Percentiles rank a stretch among this genome's conserved stretches.
Conservation (phyloP, 2,797 vertebrate species). For the Rallus crepitans region DNA sequence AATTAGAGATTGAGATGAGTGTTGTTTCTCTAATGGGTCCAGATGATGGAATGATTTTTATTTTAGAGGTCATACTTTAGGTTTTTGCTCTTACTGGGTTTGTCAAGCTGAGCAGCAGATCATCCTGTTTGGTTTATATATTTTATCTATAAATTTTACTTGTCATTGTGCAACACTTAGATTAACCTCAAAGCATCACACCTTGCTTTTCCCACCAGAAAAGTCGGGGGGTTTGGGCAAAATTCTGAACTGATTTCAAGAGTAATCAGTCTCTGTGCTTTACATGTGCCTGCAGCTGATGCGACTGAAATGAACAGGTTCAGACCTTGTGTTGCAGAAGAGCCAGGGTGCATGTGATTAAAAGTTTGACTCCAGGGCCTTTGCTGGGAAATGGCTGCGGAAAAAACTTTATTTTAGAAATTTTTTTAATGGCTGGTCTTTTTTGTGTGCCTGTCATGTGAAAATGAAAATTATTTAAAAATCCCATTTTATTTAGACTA, state of each 20-base stretch:
- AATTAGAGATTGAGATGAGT: background rate
- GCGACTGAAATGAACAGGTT: background rate
- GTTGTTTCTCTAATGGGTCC: background rate
- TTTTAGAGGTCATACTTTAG: background rate
- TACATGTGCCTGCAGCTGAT: background rate
- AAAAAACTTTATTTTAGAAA: background rate
- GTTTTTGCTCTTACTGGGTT: background rate
- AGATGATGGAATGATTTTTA: background rate
- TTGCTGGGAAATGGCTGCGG: background rate
- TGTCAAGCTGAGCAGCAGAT: background rate
- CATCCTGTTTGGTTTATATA: background rate
- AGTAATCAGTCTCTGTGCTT: rapidly evolving
- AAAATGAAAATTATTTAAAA: background rate
- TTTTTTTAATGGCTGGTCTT: background rate
- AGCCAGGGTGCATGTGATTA: background rate
- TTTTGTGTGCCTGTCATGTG: background rate
- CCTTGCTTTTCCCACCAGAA: background rate
- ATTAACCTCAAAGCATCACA: background rate
- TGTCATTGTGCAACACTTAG: background rate
- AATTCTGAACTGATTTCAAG: background rate
- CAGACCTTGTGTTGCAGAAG: background rate
- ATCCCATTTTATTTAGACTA: background rate
- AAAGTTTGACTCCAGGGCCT: background rate
- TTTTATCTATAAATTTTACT: background rate
- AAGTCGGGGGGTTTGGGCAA: background rate